Base-by-base conservation (phyloP, 2,888 invertebrate genomes). In the Zele albiditarsus region DNA sequence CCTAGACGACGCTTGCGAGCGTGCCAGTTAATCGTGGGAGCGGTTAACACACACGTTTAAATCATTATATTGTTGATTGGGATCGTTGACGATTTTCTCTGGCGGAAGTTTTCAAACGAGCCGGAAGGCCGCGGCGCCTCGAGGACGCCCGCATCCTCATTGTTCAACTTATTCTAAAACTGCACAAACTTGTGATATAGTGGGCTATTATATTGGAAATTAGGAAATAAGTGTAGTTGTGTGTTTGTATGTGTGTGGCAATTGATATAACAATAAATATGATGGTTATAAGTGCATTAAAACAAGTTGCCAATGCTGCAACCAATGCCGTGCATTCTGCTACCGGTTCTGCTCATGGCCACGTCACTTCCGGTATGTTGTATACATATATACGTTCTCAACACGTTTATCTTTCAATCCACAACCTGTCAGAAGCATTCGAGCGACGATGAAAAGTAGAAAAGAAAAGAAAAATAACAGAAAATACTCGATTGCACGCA, bases 281-380 rank as follows among this genome's bases (percentile, higher is more conserved):
- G 87, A 84, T 88, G 84, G 87, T 88, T 80, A 83, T 88, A 82
- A 87, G 87, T 80, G 87, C 87, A 16, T 74, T 88, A 78, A 88
- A 87, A 76, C 87, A 88, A 78, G 87, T 88, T 79, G 87, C 87
- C 25, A 87, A 82, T 62, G 87, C 87, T 65, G 87, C 87, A 46
- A 87, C 85, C 68, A 88, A 88, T 74, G 87, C 86, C 62, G 87
- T 88, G 12, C 87, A 87, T 65, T 87, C 87, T 62, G 87, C 87
- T 25, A 79, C 82, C 66, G 83, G 81, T 60, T 82, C 85, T 69
- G 81, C 80, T 38, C 81, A 82, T 79, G 81, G 81, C 65, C 81
- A 82, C 74, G 79, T 73, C 73, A 84, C 82, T 83, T 84, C 86
- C 78, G 87, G 87, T 87, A 85, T 28, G 83, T 83, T 80, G 70